A percentile compares a stretch with the other conserved stretches of the same genome.
These are phyloP conservation scores for Tachuris rubrigastra DNA, from an alignment of 2,113 vertebrate species.

Conservation along the genomic window DNA sequence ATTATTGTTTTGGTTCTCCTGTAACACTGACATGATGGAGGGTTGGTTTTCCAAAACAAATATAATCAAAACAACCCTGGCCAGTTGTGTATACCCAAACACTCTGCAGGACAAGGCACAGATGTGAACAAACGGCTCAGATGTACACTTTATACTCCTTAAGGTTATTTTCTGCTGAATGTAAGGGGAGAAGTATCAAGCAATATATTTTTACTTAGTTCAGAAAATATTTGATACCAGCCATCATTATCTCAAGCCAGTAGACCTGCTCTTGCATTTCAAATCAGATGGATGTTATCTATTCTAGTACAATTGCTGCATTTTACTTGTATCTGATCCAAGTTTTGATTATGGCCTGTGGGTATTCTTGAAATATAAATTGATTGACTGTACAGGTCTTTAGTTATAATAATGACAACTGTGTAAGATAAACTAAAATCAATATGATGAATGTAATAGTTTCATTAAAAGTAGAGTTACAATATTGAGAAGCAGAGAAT, in stretches of 20 bases:
- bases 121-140: background rate
- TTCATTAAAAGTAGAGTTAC: background rate
- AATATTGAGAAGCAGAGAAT: background rate
- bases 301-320: background rate
- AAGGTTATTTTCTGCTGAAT: background rate
- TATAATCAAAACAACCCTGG: background rate
- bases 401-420: background rate
- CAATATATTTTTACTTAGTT: background rate
- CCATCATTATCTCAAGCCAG: background rate
- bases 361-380: background rate
- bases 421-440: background rate
- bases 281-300: background rate
- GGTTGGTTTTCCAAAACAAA: slow-evolving; percentile 4
- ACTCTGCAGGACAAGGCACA: background rate
- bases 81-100: background rate
- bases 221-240: background rate
- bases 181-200: background rate
- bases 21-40: background rate
- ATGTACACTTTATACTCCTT: background rate
- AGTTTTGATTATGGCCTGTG: background rate
- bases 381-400: background rate
- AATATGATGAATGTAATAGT: background rate
- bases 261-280: background rate
- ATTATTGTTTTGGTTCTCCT: background rate
- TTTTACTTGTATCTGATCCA: background rate